A percentile compares a stretch with the other conserved stretches of the same genome.
Evolutionary conservation across 2,888 invertebrate genomes (phyloP).

Genomic region (Oxytorus armatus): DNA sequence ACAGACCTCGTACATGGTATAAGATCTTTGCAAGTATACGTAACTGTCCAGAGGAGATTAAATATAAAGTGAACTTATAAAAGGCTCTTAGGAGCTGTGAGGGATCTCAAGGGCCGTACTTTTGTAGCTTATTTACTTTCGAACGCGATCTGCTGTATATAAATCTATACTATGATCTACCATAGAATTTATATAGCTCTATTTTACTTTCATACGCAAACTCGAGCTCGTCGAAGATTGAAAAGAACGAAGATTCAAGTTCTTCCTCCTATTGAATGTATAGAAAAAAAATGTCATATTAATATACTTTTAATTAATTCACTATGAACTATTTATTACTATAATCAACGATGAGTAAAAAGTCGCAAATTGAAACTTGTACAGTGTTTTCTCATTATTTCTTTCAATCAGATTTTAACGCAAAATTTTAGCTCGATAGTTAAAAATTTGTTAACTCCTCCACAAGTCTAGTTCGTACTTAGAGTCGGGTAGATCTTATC

Average conservation of each 20-base stretch:
- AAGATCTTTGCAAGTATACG: conserved; percentile 19
- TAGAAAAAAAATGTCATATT: background rate
- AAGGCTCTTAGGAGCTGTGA: conserved; percentile 4
- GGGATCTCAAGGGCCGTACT: conserved; percentile 22
- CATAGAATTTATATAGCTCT: background rate
- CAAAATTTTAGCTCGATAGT: no score
- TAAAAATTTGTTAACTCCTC: no score
- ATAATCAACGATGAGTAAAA: no score
- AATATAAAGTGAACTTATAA: conserved; percentile 17
- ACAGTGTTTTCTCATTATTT: no score
- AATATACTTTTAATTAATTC: no score
- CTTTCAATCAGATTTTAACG: no score
- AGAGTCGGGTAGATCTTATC: background rate
- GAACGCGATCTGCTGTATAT: conserved; percentile 5
- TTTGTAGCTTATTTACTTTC: conserved; percentile 38
- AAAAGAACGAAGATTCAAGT: background rate
- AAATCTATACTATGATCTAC: conserved; percentile 1
- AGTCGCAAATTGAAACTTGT: no score
- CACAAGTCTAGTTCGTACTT: no score
- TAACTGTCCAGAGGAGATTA: background rate
- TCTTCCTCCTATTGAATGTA: background rate
- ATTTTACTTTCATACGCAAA: background rate
- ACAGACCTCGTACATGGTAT: conserved; percentile 2
- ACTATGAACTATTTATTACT: no score
- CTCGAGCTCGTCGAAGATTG: background rate